Evolutionary conservation across 2,888 invertebrate species (phyloP).

Genomic region (Drosophila emarginata): DNA sequence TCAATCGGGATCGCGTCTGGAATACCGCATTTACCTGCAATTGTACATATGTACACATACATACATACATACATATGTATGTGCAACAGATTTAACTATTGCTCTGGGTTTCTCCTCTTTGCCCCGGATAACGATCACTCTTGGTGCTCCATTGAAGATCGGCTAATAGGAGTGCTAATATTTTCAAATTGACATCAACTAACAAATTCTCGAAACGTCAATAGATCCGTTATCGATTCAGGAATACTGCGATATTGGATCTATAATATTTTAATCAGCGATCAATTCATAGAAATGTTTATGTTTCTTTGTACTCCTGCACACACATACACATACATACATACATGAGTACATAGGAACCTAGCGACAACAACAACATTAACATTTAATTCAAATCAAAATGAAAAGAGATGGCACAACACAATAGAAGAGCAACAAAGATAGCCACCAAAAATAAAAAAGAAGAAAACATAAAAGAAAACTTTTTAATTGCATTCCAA

Average conservation of each 20-base stretch:
- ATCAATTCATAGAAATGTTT: background rate
- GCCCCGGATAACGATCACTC: background rate
- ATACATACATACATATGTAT: too few species aligned
- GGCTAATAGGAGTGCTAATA: background rate
- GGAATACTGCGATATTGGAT: background rate
- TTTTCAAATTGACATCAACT: too few species aligned
- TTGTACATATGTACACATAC: too few species aligned
- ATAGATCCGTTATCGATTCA: background rate
- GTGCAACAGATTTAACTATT: background rate
- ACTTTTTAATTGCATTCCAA: slow-evolving; percentile 52
- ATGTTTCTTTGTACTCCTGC: background rate
- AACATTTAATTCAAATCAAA: slow-evolving; percentile 22
- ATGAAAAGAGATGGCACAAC: slow-evolving; percentile 15
- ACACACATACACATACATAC: background rate
- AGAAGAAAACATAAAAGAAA: background rate
- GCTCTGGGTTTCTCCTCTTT: background rate
- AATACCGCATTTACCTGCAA: background rate
- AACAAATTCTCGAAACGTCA: too few species aligned
- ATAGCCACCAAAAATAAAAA: background rate
- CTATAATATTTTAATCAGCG: too few species aligned
- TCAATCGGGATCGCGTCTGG: background rate
- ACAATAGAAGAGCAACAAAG: background rate
- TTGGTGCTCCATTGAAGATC: background rate
- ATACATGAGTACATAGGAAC: background rate
- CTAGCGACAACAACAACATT: slow-evolving; percentile 25